These are phyloP conservation scores for Mesaphorura yosii DNA, from an alignment of 1,140 invertebrate species.

Conservation along the genomic window DNA sequence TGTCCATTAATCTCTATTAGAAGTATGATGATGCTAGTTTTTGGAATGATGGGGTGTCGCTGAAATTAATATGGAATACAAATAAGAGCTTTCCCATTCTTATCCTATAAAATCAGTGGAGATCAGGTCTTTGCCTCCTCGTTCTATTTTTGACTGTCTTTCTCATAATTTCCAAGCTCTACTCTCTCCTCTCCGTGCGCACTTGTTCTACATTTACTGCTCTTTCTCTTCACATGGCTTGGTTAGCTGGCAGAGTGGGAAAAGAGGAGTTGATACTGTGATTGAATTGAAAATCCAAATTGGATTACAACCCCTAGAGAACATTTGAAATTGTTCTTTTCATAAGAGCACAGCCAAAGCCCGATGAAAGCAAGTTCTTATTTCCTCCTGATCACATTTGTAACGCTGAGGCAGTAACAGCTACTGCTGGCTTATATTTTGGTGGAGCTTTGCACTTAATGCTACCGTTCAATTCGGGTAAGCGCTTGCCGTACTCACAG, in stretches of 20 bases:
- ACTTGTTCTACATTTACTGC: too few relatives aligned
- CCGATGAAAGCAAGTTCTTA: slow-evolving; percentile 26
- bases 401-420: too few relatives aligned
- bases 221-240: too few relatives aligned
- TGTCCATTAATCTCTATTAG: slow-evolving; percentile 32
- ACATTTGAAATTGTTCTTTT: slow-evolving; percentile 30
- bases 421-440: too few relatives aligned
- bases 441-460: slow-evolving; percentile 31
- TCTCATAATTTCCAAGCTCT: too few relatives aligned
- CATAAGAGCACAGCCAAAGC: too few relatives aligned
- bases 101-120: too few relatives aligned
- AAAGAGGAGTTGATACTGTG: slow-evolving; percentile 31
- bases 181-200: slow-evolving; percentile 24
- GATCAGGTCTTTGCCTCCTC: background rate
- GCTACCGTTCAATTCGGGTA: slow-evolving; percentile 30
- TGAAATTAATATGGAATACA: slow-evolving; percentile 31
- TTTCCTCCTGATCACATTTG: too few relatives aligned
- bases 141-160: background rate
- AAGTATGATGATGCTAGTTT: slow-evolving; percentile 30
- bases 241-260: too few relatives aligned
- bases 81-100: slow-evolving; percentile 18
- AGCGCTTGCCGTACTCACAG: too few relatives aligned
- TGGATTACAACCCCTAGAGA: slow-evolving; percentile 33
- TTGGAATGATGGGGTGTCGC: slow-evolving; percentile 30
- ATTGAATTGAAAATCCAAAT: slow-evolving; percentile 33